Evolutionary conservation across 1,140 invertebrate genomes (phyloP), one percentile per base, ranked within the genome.

Genomic region (Camponotus floridanus): DNA sequence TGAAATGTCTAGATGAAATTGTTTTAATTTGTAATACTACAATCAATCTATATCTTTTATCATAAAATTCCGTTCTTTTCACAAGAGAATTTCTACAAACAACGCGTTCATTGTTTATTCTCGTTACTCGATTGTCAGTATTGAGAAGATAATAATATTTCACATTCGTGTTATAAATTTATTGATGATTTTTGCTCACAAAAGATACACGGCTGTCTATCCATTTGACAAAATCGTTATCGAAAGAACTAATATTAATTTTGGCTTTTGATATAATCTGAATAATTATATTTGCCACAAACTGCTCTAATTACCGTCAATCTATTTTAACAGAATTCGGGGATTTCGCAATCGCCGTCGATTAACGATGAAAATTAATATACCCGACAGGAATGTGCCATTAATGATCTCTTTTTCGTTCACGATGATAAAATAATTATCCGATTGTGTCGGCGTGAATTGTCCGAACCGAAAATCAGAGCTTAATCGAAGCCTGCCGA

Each of bases 361-460:
- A 55, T 79, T 79, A 70, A 80, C 68, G 45, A 80, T 31, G 45
- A 45, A n/a, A 80, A 80, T 70, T 55, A 70, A 70, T 70, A 80
- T 9, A 36, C 61, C 45, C 33, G 64, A 57, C 68, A 80, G 64
- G 45, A 68, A 70, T 55, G 45, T 39, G 45, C n/a, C 21, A 70
- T 80, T 80, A 70, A 55, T 70, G 64, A 70, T 80, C 76, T 48
- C 61, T 57, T 55, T 80, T 80, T 21, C n/a, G 76, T 57, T 39
- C 8, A n/a, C n/a, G n/a, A 18, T 11, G 61, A 79, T 67, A 65
- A 68, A 79, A 79, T 79, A 79, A 78, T 68, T 67, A 67, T 79
- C n/a, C 42, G 13, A 26, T 33, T 45, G 76, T 26, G 13, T 26
- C 18, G 13, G n/a, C 2, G 61, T 11, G 31, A 51, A 11, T n/a